Conservation (phyloP, 2,113 vertebrate genomes). For the Neomonachus schauinslandi region DNA sequence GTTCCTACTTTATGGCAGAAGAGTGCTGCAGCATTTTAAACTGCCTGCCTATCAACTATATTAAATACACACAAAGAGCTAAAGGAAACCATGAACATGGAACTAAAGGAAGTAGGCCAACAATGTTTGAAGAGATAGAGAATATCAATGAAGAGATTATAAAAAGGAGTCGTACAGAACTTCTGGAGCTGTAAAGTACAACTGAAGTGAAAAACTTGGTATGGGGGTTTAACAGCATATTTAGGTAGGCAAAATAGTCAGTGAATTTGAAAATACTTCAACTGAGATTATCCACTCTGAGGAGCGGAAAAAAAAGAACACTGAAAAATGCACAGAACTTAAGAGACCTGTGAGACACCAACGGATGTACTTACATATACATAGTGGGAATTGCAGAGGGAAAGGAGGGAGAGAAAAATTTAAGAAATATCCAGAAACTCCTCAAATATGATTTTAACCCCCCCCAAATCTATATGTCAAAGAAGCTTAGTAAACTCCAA, state of each 20-base stretch:
- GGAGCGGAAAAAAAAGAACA: background rate
- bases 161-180: background rate
- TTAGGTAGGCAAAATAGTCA: background rate
- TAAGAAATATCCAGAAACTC: background rate
- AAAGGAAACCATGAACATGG: background rate
- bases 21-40: background rate
- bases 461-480: background rate
- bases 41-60: background rate
- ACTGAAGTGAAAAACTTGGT: background rate
- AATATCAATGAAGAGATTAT: background rate
- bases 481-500: background rate
- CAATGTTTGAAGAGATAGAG: background rate
- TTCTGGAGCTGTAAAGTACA: background rate
- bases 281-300: background rate
- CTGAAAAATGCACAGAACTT: background rate
- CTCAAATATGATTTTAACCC: background rate
- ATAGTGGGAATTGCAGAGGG: background rate
- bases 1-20: background rate
- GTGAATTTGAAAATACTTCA: background rate
- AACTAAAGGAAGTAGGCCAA: background rate
- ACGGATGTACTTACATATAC: background rate
- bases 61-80: background rate
- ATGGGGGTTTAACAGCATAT: background rate
- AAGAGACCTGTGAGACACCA: background rate
- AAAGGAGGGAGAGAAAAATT: background rate